Evolutionary conservation across 2,113 vertebrate species (phyloP), one percentile per base, ranked within the genome.

Genomic region (Meriones unguiculatus): DNA sequence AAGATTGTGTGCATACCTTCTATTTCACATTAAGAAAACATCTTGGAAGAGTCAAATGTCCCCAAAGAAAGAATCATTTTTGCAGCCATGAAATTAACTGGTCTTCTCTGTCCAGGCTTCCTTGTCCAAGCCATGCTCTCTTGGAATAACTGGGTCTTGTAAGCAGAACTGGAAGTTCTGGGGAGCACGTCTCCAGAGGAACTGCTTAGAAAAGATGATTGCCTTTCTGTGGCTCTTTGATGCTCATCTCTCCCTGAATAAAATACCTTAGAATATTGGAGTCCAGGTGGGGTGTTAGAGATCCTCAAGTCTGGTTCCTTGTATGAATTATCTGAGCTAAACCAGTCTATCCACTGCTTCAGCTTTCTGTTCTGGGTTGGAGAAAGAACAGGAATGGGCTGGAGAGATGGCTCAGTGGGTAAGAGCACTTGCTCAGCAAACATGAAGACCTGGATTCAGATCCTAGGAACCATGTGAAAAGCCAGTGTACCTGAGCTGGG

Each of bases 1-100:
- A 98, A 96, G 98, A 89, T 93, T 91, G 64, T 87, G 84, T 94
- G 93, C 97, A 96, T 91, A 97, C 95, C 97, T 97, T 95, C 46
- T 96, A 96, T 92, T 97, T 95, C 95, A 65, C 92, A 95, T 97
- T 90, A n/a, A 80, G 73, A 76, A 95, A 97, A 87, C 50, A 94
- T 95, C 87, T 82, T 92, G 70, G 82, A 95, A 92, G 95, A 90
- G 82, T 94, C 95, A 94, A 93, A 94, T 54, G 77, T 97, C 57
- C 87, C 50, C 75, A 24, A 78, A 96, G 95, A 80, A 90, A 94
- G n/a, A 76, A 90, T 32, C 24, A 28, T 69, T 98, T 96, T 95
- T 96, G 32, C 50, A 73, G 94, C 46, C 73, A 17, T 12, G 57
- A 81, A 92, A 73, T 95, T 75, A 93, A 73, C 90, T 95, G 93